phyloP scores from a whole-genome alignment of 2,797 vertebrate genomes.

The Gobio occitaniae region DNA sequence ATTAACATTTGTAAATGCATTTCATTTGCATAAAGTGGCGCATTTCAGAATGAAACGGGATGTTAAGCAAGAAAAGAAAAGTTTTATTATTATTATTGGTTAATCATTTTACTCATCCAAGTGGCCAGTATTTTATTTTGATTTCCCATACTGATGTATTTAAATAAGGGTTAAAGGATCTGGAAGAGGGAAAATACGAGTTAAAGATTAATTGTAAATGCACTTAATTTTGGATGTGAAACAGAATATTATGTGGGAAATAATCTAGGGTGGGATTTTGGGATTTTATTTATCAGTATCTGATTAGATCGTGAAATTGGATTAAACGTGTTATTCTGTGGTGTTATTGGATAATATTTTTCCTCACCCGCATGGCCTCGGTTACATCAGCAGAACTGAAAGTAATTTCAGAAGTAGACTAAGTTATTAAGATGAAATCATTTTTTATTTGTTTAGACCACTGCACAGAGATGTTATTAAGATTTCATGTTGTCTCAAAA shows the following conservation, averaged over 20 bases:
- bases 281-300: background rate
- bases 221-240: background rate
- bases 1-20: background rate
- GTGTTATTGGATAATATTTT: background rate
- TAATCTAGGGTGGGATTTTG: background rate
- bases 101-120: background rate
- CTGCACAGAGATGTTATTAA: background rate
- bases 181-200: background rate
- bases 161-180: background rate
- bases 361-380: background rate
- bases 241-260: background rate
- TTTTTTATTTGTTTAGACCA: background rate
- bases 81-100: background rate
- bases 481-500: background rate
- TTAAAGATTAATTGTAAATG: background rate
- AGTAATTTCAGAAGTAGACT: background rate
- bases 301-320: background rate
- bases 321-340: background rate
- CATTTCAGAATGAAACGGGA: slow-evolving; percentile 3
- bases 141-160: background rate
- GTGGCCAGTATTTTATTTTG: background rate
- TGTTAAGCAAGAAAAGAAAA: background rate
- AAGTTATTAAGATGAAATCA: background rate
- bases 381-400: background rate
- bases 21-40: background rate